A percentile compares a stretch with the other conserved stretches of the same genome.
phyloP scores from a whole-genome alignment of 2,888 invertebrate genomes.

The Acleris laterana region DNA sequence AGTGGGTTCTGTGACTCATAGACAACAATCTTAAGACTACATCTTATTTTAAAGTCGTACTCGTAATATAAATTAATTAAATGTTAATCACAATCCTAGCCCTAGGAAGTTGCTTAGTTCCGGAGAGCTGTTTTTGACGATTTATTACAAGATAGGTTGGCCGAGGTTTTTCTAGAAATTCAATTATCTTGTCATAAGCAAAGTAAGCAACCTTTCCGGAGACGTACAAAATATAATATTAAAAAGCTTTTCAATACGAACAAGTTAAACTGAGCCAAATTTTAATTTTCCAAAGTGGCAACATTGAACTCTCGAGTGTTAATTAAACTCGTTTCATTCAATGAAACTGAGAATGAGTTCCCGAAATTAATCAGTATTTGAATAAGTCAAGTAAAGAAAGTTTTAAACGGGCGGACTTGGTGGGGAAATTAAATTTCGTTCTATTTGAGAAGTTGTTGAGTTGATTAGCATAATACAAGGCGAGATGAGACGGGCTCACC shows the following conservation, averaged over 20 bases:
- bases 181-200: conserved; percentile 12
- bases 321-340: conserved; percentile 79
- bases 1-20: too few species aligned
- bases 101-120: background rate
- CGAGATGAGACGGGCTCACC: conserved; percentile 65
- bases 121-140: background rate
- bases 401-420: conserved; percentile 63
- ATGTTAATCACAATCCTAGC: too few species aligned
- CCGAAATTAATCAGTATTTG: conserved; percentile 77
- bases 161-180: conserved; percentile 8
- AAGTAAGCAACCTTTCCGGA: background rate
- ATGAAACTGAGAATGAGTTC: conserved; percentile 74
- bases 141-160: background rate
- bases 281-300: conserved; percentile 56
- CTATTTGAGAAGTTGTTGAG: conserved; percentile 62
- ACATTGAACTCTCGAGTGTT: conserved; percentile 64
- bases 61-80: too few species aligned
- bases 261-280: conserved; percentile 45
- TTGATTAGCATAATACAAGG: conserved; percentile 76
- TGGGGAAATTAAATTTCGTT: conserved; percentile 75
- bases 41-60: too few species aligned
- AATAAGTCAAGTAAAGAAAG: conserved; percentile 68
- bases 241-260: conserved; percentile 35
- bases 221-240: conserved; percentile 25
- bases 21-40: too few species aligned